These are phyloP conservation scores for Cyanoramphus novaezelandiae DNA, from an alignment of 2,113 vertebrate genomes.

Conservation along the genomic window DNA sequence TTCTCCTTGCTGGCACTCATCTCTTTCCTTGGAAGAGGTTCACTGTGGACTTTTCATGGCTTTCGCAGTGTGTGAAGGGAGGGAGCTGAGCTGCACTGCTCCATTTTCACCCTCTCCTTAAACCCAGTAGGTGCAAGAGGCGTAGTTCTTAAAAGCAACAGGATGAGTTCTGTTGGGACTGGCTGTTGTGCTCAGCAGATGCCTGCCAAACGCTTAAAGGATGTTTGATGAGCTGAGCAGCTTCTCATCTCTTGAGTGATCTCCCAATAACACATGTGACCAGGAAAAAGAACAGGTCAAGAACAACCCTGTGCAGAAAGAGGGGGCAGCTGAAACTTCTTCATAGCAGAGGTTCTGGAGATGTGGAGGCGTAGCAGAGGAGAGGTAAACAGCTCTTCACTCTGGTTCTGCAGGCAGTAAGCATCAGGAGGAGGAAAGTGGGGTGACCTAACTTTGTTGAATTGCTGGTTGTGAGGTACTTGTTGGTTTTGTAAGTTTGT, in stretches of 20 bases:
- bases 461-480: neutral
- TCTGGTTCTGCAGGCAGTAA: neutral
- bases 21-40: neutral
- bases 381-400: neutral
- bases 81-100: neutral
- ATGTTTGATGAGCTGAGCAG: neutral
- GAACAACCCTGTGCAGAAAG: neutral
- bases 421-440: neutral
- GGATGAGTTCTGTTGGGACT: rapidly evolving
- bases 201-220: neutral
- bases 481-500: neutral
- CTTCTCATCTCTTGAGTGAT: neutral
- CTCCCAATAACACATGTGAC: rapidly evolving
- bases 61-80: neutral
- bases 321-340: neutral
- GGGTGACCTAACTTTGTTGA: neutral
- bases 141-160: neutral
- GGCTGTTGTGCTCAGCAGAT: neutral
- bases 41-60: neutral
- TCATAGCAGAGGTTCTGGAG: neutral
- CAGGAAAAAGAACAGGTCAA: rapidly evolving
- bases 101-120: neutral
- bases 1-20: neutral
- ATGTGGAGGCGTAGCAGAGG: neutral
- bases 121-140: rapidly evolving